Conservation (phyloP, 1,140 invertebrate species). For the Homalodisca vitripennis region DNA sequence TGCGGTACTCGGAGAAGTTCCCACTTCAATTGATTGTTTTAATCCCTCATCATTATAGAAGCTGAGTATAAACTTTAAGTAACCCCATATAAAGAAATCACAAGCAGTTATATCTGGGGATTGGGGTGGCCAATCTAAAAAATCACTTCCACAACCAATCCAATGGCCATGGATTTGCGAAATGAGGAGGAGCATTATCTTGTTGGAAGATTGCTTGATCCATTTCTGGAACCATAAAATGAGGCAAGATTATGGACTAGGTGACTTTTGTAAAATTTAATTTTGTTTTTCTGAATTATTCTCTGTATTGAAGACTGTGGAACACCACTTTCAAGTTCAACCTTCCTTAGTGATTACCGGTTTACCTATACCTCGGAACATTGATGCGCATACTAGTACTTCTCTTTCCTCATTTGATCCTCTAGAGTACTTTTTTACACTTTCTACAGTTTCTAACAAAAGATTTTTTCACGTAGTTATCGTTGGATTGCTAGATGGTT, state of each 20-base stretch:
- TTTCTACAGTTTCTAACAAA: constrained; percentile 16
- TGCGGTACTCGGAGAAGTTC: neutral
- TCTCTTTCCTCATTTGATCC: constrained; percentile 21
- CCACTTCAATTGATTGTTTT: constrained; percentile 4
- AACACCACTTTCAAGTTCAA: constrained; percentile 27
- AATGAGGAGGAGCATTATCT: constrained; percentile 24
- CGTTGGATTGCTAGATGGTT: constrained; percentile 16
- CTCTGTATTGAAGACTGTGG: constrained; percentile 25
- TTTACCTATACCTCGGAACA: neutral
- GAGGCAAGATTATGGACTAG: constrained; percentile 18
- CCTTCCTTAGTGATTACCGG: constrained; percentile 20
- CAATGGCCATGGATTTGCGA: neutral
- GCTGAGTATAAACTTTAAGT: constrained; percentile 14
- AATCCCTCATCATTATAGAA: constrained; percentile 19
- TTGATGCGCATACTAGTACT: constrained; percentile 21
- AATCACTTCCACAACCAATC: neutral
- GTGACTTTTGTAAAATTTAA: constrained; percentile 24
- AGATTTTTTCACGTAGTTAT: constrained; percentile 13
- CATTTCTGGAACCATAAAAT: constrained; percentile 13
- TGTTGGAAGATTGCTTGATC: constrained; percentile 26
- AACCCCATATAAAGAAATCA: constrained; percentile 18
- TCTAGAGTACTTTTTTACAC: constrained; percentile 6
- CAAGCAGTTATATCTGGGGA: constrained; percentile 11
- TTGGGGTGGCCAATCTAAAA: constrained; percentile 22
- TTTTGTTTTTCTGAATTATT: constrained; percentile 27